Conservation (phyloP, 1,140 invertebrate species). For the Macrocentrus cingulum region DNA sequence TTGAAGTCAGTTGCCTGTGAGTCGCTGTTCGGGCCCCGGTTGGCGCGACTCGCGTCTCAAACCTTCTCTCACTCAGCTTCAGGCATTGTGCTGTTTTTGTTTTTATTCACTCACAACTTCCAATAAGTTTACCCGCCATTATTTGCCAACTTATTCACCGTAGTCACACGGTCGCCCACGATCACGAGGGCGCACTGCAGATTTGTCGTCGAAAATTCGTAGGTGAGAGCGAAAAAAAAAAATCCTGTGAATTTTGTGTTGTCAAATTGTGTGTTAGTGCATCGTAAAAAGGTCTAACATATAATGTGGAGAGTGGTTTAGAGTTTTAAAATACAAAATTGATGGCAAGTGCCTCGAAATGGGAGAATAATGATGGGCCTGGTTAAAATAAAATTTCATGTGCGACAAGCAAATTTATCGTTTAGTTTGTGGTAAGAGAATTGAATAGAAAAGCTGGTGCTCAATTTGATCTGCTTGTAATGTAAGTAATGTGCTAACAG, state of each 20-base stretch:
- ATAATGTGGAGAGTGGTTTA: no score
- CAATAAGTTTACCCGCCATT: background rate
- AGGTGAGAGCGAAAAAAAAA: background rate
- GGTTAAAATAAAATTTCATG: no score
- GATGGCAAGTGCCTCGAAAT: no score
- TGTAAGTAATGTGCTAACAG: background rate
- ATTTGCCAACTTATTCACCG: background rate
- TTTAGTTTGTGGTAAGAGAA: no score
- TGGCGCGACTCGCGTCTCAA: slow-evolving; percentile 40
- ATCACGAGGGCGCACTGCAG: no score
- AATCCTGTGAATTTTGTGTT: background rate
- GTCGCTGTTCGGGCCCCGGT: slow-evolving; percentile 54
- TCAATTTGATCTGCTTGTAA: slow-evolving; percentile 1
- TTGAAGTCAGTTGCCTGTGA: slow-evolving; percentile 37
- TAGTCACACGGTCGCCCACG: no score
- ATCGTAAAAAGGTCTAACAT: no score
- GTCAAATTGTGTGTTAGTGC: no score
- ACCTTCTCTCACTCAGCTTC: background rate
- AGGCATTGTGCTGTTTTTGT: slow-evolving; percentile 2
- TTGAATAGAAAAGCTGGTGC: background rate
- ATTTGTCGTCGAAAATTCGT: no score
- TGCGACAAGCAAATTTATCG: background rate
- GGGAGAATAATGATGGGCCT: no score
- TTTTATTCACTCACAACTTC: background rate
- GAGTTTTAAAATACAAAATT: no score